These are phyloP conservation scores for Oreochromis mossambicus DNA, from an alignment of 2,797 vertebrate genomes.

Conservation along the genomic window DNA sequence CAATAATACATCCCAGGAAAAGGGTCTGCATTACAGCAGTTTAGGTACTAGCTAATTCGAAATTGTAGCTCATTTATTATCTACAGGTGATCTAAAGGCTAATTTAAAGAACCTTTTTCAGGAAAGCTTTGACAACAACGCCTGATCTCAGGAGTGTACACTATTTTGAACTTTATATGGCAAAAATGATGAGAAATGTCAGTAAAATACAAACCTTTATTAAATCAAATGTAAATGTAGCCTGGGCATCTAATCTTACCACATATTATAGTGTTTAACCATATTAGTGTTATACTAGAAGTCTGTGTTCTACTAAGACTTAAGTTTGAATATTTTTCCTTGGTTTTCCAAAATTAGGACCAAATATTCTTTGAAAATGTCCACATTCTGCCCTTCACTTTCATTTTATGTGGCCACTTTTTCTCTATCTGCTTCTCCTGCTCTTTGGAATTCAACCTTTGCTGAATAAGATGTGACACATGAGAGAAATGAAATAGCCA, in stretches of 20 bases:
- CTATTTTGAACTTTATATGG: background rate
- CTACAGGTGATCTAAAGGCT: background rate
- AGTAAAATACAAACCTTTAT: background rate
- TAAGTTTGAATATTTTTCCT: background rate
- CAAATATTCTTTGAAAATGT: background rate
- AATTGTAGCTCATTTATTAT: background rate
- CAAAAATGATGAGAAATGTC: background rate
- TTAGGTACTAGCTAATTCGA: background rate
- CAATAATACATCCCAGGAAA: background rate
- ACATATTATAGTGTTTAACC: background rate
- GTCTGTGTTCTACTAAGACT: no score
- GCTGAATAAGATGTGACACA: constrained; percentile 1
- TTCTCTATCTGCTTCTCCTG: background rate
- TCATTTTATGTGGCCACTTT: background rate
- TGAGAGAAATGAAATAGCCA: background rate
- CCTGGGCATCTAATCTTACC: background rate
- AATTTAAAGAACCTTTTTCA: background rate
- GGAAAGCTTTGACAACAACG: background rate
- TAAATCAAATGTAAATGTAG: background rate
- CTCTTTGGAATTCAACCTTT: constrained; percentile 3
- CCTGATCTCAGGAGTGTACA: background rate
- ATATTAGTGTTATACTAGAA: background rate
- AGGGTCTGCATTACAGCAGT: background rate
- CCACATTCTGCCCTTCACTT: background rate
- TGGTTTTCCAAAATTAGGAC: background rate